Evolutionary conservation across 2,797 vertebrate genomes (phyloP), one percentile per base, ranked within the genome.

Genomic region (Myoxocephalus aenaeus): DNA sequence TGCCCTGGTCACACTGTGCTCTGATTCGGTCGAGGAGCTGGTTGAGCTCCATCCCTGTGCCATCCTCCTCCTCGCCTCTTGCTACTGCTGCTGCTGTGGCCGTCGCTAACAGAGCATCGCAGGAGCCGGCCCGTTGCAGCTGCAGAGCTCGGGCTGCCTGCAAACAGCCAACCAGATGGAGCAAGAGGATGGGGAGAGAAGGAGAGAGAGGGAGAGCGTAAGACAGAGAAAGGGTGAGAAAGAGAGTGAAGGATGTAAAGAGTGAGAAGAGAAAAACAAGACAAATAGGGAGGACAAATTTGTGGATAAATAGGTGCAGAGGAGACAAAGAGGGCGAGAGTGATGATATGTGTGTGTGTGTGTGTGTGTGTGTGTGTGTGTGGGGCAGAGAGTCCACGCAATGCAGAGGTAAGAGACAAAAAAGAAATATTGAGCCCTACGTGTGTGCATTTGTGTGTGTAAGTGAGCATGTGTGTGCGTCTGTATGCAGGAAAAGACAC

Each of bases 21-120:
- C 96, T 95, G 96, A 95, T 95, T 93, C 93, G 95, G 89, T 94
- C 86, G 94, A 95, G 96, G 93, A 97, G 96, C 96, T 93, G 96
- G 94, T 95, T 92, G 92, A 95, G 94, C 92, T 97, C 97, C 97
- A 97, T 97, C 94, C 93, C 95, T 94, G 95, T 96, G 96, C 97
- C 97, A 98, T 97, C 96, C 95, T 98, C 96, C 95, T 93, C 94
- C 92, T 92, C 89, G 90, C 82, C 90, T 65, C 63, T 84, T 75
- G 10, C 75, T 75, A 17, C 73, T 84, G 46, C 46, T 82, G 90
- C 75, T 82, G 83, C 86, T 73, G 87, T 72, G 68, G 80, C 73
- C 87, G 92, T 93, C 86, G 86, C 93, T 93, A 95, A 94, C 93
- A 92, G 83, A 93, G 86, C 94, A 95, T 95, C 93, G 83, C 93